A percentile compares a stretch with the other conserved stretches of the same genome.
Conservation (phyloP, 2,797 vertebrate genomes). For the Rhyacichthys aspro region DNA sequence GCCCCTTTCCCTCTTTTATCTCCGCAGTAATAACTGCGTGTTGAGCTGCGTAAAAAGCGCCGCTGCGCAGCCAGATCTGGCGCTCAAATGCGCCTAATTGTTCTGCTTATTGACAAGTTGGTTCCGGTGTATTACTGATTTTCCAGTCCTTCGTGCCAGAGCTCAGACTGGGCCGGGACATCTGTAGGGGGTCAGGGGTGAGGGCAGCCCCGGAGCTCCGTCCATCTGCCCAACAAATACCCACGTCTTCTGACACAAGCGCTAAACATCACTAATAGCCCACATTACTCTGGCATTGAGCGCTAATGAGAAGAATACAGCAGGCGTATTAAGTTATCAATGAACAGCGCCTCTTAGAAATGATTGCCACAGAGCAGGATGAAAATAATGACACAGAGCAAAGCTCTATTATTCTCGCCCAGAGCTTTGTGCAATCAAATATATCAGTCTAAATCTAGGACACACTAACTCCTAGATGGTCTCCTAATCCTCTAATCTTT, state of each 20-base stretch:
- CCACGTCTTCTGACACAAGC: slow-evolving; percentile 54
- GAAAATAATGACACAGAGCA: slow-evolving; percentile 64
- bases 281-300: slow-evolving; percentile 54
- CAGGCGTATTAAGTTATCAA: slow-evolving; percentile 51
- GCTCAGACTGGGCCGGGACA: slow-evolving; percentile 80
- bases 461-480: slow-evolving; percentile 67
- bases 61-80: slow-evolving; percentile 77
- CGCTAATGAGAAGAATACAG: slow-evolving; percentile 52
- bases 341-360: slow-evolving; percentile 38
- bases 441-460: slow-evolving; percentile 70
- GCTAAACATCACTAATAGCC: slow-evolving; percentile 70
- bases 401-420: slow-evolving; percentile 52
- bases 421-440: slow-evolving; percentile 58
- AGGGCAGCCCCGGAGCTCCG: slow-evolving; percentile 77
- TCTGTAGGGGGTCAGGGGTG: slow-evolving; percentile 90
- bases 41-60: slow-evolving; percentile 80
- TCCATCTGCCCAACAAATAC: slow-evolving; percentile 88
- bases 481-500: slow-evolving; percentile 69
- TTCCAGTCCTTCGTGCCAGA: slow-evolving; percentile 74
- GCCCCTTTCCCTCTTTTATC: slow-evolving; percentile 72
- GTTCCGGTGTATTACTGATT: slow-evolving; percentile 88
- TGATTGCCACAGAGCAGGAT: slow-evolving; percentile 39
- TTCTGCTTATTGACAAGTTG: slow-evolving; percentile 80
- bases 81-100: slow-evolving; percentile 86
- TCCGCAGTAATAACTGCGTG: slow-evolving; percentile 78